Evolutionary conservation across 2,888 invertebrate genomes (phyloP), one percentile per base, ranked within the genome.

Genomic region (Drosophila gaucha): DNA sequence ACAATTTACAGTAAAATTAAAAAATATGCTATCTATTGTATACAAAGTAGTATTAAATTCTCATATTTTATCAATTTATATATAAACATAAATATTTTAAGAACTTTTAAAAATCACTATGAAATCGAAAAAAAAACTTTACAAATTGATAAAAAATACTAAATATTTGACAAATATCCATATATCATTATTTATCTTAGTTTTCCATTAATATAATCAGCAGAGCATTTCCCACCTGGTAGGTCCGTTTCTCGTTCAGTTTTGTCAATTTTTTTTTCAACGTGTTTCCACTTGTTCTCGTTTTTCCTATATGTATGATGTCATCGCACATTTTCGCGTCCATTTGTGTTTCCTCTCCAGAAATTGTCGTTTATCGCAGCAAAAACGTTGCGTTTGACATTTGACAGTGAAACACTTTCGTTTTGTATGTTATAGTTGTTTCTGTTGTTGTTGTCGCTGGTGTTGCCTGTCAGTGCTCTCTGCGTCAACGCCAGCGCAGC

Each of bases 401-500:
- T 79, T 83, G 80, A 79, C 84, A 79, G 80, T 69, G 67, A 83
- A 79, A 79, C 80, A 83, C 80, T 79, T 83, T 78, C 76, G 54
- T 72, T 82, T 67, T 35, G 62, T 59, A 62, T 59, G 58, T 51
- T 60, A 39, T 47, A 10, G 55, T 46, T 16, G 30, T 41, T 26
- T 38, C 22, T 3, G 22, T 22, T 26, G 43, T 28, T 16, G 44
- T 18, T 63, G 67, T 50, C 36, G 39, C 14, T 56, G 47, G 51
- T 68, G 55, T 59, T 51, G 47, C 31, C 51, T 74, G 72, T 74
- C 64, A 50, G 26, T 33, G 46, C 31, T 50, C 39, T 43, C 44
- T 12, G 46, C 69, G 55, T 50, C 39, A 24, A 6, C 51, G 60
- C 14, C 22, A 18, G 6, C 35, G 64, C 33, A 57, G 52, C 44